Conservation (phyloP, 2,113 vertebrate genomes). For the Colistium nudipinnis region DNA sequence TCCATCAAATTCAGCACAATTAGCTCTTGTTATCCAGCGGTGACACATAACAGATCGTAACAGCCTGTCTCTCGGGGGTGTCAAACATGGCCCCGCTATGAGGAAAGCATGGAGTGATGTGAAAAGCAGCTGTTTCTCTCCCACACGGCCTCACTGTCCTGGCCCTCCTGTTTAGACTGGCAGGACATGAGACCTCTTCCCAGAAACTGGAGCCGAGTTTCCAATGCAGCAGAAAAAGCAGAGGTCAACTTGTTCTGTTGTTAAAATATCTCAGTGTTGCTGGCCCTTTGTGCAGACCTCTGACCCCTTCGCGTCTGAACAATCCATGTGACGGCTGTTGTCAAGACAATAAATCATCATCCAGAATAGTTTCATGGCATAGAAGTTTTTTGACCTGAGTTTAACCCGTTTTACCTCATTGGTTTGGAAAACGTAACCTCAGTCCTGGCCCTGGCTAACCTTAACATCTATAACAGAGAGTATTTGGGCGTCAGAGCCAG, state of each 20-base stretch:
- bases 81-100: slow-evolving; percentile 52
- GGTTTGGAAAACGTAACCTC: background rate
- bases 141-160: slow-evolving; percentile 46
- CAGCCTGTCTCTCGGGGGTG: slow-evolving; percentile 35
- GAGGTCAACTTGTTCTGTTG: slow-evolving; percentile 30
- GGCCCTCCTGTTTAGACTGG: slow-evolving; percentile 67
- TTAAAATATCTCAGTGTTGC: slow-evolving; percentile 31
- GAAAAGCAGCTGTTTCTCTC: slow-evolving; percentile 76
- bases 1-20: slow-evolving; percentile 40
- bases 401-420: background rate
- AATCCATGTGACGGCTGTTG: background rate
- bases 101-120: slow-evolving; percentile 48
- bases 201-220: slow-evolving; percentile 50
- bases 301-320: slow-evolving; percentile 7
- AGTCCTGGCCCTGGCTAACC: background rate
- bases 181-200: slow-evolving; percentile 63
- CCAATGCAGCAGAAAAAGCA: slow-evolving; percentile 41
- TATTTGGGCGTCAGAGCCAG: background rate
- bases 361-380: background rate
- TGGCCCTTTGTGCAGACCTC: slow-evolving; percentile 1
- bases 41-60: slow-evolving; percentile 3
- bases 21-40: slow-evolving; percentile 41
- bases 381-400: background rate
- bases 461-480: background rate
- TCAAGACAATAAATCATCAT: slow-evolving; percentile 3